Conservation (phyloP, 2,888 invertebrate species). For the Agriopis marginaria region DNA sequence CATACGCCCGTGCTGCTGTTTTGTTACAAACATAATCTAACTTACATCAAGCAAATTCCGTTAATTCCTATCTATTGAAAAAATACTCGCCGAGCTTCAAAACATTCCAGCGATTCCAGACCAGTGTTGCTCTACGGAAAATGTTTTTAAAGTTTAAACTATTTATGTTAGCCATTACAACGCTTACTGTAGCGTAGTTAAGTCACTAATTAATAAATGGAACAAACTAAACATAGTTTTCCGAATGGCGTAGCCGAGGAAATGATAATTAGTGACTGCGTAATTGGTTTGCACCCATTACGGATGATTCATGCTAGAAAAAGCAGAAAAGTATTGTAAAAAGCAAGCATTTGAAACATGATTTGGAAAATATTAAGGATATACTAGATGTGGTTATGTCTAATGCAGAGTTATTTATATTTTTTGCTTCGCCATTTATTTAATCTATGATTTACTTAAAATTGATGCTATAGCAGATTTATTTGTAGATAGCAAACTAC, state of each 20-base stretch:
- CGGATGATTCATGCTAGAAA: slow-evolving; percentile 30
- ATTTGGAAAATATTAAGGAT: neutral
- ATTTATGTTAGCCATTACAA: slow-evolving; percentile 50
- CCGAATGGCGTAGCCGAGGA: slow-evolving; percentile 67
- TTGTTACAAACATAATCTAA: neutral
- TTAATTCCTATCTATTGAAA: slow-evolving; percentile 5
- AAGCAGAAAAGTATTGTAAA: slow-evolving; percentile 16
- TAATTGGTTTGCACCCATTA: slow-evolving; percentile 67
- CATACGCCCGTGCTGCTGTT: neutral
- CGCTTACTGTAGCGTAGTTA: slow-evolving; percentile 63
- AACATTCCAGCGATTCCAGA: slow-evolving; percentile 13
- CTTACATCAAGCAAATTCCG: slow-evolving; percentile 30
- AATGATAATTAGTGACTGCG: slow-evolving; percentile 74
- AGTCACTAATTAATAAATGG: slow-evolving; percentile 69
- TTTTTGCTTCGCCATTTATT: too few relatives aligned
- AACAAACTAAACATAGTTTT: slow-evolving; percentile 72
- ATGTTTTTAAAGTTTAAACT: slow-evolving; percentile 37
- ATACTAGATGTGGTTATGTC: too few relatives aligned
- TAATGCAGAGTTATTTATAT: too few relatives aligned
- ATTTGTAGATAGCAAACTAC: too few relatives aligned
- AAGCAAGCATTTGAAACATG: slow-evolving; percentile 1
- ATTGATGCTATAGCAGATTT: too few relatives aligned
- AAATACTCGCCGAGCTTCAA: slow-evolving; percentile 12
- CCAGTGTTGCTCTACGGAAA: slow-evolving; percentile 14
- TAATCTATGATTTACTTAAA: too few relatives aligned